A percentile compares a stretch with the other conserved stretches of the same genome.
Evolutionary conservation across 2,888 invertebrate genomes (phyloP).

Genomic region (Toxonevra muliebris): DNA sequence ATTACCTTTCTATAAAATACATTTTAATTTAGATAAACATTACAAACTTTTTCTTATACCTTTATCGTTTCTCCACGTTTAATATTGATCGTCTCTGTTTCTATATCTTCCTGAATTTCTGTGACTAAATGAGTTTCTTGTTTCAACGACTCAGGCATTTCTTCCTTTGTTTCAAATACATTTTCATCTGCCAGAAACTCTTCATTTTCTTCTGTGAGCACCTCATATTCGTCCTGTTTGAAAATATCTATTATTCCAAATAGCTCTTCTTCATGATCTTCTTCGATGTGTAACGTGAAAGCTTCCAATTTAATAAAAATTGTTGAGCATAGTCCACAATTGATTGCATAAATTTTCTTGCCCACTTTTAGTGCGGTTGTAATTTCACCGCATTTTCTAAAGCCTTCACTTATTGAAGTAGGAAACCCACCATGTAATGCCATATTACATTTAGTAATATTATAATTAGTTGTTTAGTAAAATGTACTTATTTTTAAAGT

Average conservation of each 20-base stretch:
- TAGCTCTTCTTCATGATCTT: conserved; percentile 36
- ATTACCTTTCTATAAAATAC: no score
- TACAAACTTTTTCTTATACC: no score
- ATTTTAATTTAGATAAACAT: no score
- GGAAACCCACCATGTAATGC: not conserved
- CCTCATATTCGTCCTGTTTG: not conserved
- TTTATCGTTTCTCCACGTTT: no score
- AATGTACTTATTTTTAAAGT: no score
- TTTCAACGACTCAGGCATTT: not conserved
- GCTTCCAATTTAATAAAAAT: conserved; percentile 39
- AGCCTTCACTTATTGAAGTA: not conserved
- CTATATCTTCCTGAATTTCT: no score
- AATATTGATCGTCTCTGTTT: no score
- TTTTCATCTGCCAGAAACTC: conserved; percentile 28
- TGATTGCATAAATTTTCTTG: conserved; percentile 37
- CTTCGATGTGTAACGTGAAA: conserved; percentile 39
- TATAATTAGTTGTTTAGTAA: no score
- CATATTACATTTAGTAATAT: not conserved
- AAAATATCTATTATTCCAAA: not conserved
- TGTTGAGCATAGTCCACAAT: conserved; percentile 40
- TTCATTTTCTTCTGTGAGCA: not conserved
- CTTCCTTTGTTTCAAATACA: conserved; percentile 26
- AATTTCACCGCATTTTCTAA: conserved; percentile 40
- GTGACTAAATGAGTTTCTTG: no score
- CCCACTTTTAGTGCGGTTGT: conserved; percentile 34